Conservation (phyloP, 2,888 invertebrate genomes). For the Scaptodrosophila latifasciaeformis region DNA sequence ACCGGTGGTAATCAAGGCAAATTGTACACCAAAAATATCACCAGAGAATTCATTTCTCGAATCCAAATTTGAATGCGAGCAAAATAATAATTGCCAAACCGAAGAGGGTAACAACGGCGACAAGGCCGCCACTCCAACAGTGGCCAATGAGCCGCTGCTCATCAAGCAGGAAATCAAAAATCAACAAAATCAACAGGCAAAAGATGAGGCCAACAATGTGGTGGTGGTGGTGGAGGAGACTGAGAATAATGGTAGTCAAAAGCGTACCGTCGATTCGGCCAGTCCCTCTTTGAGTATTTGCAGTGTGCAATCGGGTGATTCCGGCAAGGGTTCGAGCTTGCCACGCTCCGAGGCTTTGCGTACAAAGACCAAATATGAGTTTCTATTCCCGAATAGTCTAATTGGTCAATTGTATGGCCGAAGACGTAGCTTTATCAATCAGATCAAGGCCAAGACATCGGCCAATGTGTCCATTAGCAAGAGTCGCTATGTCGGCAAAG, state of each 20-base stretch:
- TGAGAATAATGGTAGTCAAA: conserved; percentile 45
- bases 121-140: neutral
- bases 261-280: conserved; percentile 72
- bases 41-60: conserved; percentile 74
- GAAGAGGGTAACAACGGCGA: neutral
- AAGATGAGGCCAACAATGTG: conserved; percentile 19
- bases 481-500: conserved; percentile 83
- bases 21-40: conserved; percentile 72
- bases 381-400: conserved; percentile 83
- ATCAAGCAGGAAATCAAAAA: too few relatives aligned
- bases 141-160: conserved; percentile 2
- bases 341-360: conserved; percentile 71
- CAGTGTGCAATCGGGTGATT: conserved; percentile 73
- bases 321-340: conserved; percentile 74
- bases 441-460: conserved; percentile 85
- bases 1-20: conserved; percentile 72
- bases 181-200: conserved; percentile 6
- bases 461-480: conserved; percentile 84
- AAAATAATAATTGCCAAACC: conserved; percentile 60
- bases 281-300: conserved; percentile 81
- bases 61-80: conserved; percentile 67
- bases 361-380: conserved; percentile 76
- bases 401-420: conserved; percentile 93
- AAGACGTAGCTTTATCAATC: conserved; percentile 87
- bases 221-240: conserved; percentile 11